A percentile compares a stretch with the other conserved stretches of the same genome.
Conservation (phyloP, 1,140 invertebrate species). For the Caenorhabditis inopinata region DNA sequence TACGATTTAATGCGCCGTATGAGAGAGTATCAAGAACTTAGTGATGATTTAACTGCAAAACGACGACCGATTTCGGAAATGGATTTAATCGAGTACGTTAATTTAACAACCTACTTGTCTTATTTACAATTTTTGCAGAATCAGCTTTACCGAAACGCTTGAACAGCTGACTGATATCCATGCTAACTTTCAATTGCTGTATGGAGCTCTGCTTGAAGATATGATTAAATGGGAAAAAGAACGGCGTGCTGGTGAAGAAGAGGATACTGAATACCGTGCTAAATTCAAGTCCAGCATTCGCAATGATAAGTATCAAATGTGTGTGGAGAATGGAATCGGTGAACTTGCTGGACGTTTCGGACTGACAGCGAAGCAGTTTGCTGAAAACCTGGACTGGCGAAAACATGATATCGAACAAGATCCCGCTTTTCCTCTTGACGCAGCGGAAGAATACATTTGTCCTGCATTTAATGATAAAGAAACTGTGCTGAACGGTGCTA, state of each 20-base stretch:
- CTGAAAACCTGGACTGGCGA: conserved; percentile 91
- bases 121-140: conserved; percentile 53
- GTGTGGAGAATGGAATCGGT: conserved; percentile 56
- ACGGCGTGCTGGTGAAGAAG: conserved; percentile 2
- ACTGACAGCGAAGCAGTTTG: conserved; percentile 90
- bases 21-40: conserved; percentile 79
- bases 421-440: conserved; percentile 73
- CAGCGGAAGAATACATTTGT: conserved; percentile 51
- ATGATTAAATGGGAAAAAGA: conserved; percentile 52
- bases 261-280: conserved; percentile 66
- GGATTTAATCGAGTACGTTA: conserved; percentile 69
- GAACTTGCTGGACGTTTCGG: conserved; percentile 75
- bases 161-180: conserved; percentile 90
- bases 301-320: conserved; percentile 77
- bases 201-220: conserved; percentile 69
- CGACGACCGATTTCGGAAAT: conserved; percentile 72
- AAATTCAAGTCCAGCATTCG: conserved; percentile 80
- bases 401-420: conserved; percentile 94
- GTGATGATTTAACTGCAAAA: background rate
- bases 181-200: conserved; percentile 88
- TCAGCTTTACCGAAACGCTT: conserved; percentile 76
- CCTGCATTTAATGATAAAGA: conserved; percentile 37
- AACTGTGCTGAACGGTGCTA: conserved; percentile 75
- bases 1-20: conserved; percentile 82
- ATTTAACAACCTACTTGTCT: background rate